phyloP scores from a whole-genome alignment of 1,140 invertebrate genomes.

The fruit fly (Drosophila melanogaster) region Release_6_plus_ISO1_MT NT_033777.3:29112001-29112500 shows the following conservation, averaged over 20 bases:
- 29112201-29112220: constrained; percentile 50
- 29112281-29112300: constrained; percentile 92
- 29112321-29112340: not conserved
- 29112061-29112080: constrained; percentile 14
- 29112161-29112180: constrained; percentile 50
- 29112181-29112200: constrained; percentile 32
- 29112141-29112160: constrained; percentile 47
- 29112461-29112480: constrained; percentile 66
- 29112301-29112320: constrained; percentile 91
- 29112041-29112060: constrained; percentile 48
- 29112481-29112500: constrained; percentile 72
- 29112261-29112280: constrained; percentile 87
- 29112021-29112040: constrained; percentile 23
- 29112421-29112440: constrained; percentile 69
- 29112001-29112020: constrained; percentile 23
- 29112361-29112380: no score
- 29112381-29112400: no score
- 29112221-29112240: constrained; percentile 71
- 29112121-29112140: constrained; percentile 47
- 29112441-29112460: constrained; percentile 14
- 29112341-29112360: no score
- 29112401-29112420: constrained; percentile 60
- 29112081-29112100: constrained; percentile 19
- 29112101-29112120: constrained; percentile 14
- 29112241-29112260: constrained; percentile 61